A percentile compares a stretch with the other conserved stretches of the same genome.
phyloP scores from a whole-genome alignment of 53 echinoderm and acorn worm genomes.

The Echinometra lucunter region DNA sequence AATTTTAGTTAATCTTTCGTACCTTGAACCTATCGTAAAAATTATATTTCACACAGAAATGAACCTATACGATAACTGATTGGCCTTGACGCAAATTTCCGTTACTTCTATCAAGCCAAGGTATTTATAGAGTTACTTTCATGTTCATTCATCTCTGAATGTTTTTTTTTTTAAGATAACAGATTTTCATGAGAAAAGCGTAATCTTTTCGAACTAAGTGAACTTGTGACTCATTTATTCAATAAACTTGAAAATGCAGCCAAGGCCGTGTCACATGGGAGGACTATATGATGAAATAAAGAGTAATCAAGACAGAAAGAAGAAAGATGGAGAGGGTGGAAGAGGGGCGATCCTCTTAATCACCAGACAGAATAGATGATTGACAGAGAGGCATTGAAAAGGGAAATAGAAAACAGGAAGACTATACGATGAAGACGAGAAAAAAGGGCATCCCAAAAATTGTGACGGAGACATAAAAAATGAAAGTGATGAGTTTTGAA shows the following conservation, averaged over 20 bases:
- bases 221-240: background rate
- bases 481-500: background rate
- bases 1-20: background rate
- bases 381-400: too few relatives aligned
- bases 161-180: slow-evolving; percentile 36
- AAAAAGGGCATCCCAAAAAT: too few relatives aligned
- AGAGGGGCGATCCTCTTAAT: too few relatives aligned
- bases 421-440: too few relatives aligned
- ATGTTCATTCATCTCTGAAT: slow-evolving; percentile 13
- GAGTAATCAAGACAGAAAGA: background rate
- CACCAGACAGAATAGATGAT: too few relatives aligned
- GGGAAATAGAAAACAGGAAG: too few relatives aligned
- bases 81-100: background rate
- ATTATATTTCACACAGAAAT: background rate
- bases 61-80: background rate
- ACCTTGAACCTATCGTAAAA: background rate
- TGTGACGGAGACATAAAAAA: background rate
- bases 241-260: slow-evolving; percentile 28
- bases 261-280: slow-evolving; percentile 19
- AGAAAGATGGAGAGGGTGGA: background rate
- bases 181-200: background rate
- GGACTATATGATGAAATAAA: background rate
- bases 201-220: slow-evolving; percentile 35
- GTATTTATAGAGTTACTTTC: slow-evolving; percentile 9
- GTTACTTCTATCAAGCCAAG: background rate